These are phyloP conservation scores for Drosophila anomalipes DNA, from an alignment of 2,888 invertebrate genomes.

Conservation along the genomic window DNA sequence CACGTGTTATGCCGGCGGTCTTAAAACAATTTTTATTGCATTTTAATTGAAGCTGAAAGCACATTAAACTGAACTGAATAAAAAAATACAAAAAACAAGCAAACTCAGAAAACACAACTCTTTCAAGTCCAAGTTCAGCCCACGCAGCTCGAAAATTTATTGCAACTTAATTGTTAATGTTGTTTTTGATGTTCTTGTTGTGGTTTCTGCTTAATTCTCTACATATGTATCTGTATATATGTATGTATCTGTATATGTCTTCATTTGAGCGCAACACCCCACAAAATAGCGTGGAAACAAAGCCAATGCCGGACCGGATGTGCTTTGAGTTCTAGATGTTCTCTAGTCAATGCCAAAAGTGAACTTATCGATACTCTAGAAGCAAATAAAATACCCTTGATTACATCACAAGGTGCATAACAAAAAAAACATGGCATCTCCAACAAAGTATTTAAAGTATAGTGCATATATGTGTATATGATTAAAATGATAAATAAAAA, in stretches of 20 bases:
- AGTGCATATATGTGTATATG: neutral
- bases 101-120: conserved; percentile 11
- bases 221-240: too few species aligned
- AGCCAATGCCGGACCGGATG: conserved; percentile 12
- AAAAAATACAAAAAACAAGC: conserved; percentile 4
- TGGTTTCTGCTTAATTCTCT: conserved; percentile 22
- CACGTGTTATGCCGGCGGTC: conserved; percentile 56
- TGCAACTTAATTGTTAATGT: conserved; percentile 73
- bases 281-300: conserved; percentile 19
- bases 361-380: neutral
- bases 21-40: conserved; percentile 62
- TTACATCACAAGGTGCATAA: neutral
- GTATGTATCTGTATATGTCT: conserved; percentile 49
- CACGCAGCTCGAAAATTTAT: conserved; percentile 71
- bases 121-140: conserved; percentile 41
- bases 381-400: neutral
- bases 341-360: neutral
- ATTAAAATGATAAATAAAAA: neutral
- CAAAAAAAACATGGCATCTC: neutral
- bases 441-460: neutral
- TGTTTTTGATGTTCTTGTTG: conserved; percentile 31
- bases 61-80: conserved; percentile 1
- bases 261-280: conserved; percentile 56
- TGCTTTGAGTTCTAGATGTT: conserved; percentile 7
- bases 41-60: conserved; percentile 65